Base-by-base conservation (phyloP, 2,797 vertebrate species). In the Microctenopoma stevenorrisi region DNA sequence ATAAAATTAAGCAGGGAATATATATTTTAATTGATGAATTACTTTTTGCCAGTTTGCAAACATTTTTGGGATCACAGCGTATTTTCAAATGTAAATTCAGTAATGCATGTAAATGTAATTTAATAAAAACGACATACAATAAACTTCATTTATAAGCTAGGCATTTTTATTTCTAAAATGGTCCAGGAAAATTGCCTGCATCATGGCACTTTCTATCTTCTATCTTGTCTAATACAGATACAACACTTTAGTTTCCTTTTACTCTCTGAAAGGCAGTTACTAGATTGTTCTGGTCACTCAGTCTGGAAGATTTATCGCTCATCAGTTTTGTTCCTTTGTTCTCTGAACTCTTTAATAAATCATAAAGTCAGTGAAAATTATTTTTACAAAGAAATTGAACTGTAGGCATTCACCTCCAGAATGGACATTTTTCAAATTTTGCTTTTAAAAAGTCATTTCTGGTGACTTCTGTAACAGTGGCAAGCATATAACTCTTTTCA, bases 341-440 rank as follows among this genome's bases (percentile, higher is more conserved):
- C 43, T 71, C 42, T 43, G 44, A 74, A 42, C 3, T 51, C 35
- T 66, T 75, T 26, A 13, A 64, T 72, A 35, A 72, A 64, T 71
- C 6, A 53, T 46, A 53, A 40, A 53, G 37, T 64, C 11, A 2
- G 16, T 2, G 5, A 60, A 76, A 72, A 64, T 63, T 2, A 18
- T 53, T 61, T 74, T 44, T 16, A 44, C 2, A 25, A n/a, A n/a
- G 13, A 62, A 53, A 63, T 7, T 28, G 15, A 38, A 44, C 7
- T 30, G 30, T 0, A 1, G 16, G 13, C 65, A 64, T 56, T 74
- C n/a, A 68, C 44, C 47, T 2, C 7, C 4, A 14, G 28, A 58
- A 63, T 47, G 9, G 44, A 48, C 14, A 3, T 50, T 50, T 56
- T 37, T 38, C 8, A 53, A 64, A 52, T 53, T 57, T 12, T 43